Percentiles rank a stretch among this genome's conserved stretches.
phyloP scores from a whole-genome alignment of 1,140 invertebrate genomes.

The Solenopsis fugax region DNA sequence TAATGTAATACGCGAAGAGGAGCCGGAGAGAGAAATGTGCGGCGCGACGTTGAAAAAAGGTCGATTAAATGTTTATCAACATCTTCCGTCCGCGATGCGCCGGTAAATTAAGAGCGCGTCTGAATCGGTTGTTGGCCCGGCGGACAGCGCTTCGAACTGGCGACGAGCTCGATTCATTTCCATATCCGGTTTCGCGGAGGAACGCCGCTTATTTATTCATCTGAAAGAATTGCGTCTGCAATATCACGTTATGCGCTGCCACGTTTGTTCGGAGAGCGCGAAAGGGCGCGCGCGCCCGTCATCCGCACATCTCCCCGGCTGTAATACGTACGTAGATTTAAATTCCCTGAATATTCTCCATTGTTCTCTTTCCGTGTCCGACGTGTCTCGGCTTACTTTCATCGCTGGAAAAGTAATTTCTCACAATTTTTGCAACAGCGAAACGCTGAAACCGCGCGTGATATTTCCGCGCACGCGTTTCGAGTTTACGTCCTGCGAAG shows the following conservation, averaged over 20 bases:
- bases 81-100: not conserved
- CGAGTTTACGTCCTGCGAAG: not conserved
- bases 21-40: not conserved
- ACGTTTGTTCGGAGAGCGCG: constrained; percentile 7
- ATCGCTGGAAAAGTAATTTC: constrained; percentile 4
- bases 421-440: not conserved
- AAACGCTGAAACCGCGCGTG: not conserved
- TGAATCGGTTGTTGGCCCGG: not conserved
- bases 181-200: constrained; percentile 40
- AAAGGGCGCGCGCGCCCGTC: not conserved
- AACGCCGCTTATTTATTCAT: constrained; percentile 48
- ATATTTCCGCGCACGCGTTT: not conserved
- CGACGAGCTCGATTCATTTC: constrained; percentile 41
- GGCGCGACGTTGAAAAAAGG: not conserved
- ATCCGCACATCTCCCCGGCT: not conserved
- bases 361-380: not conserved
- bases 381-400: constrained; percentile 8
- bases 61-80: constrained; percentile 38
- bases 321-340: constrained; percentile 12
- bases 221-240: constrained; percentile 31
- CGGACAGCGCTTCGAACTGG: not conserved
- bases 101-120: constrained; percentile 39
- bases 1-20: constrained; percentile 3
- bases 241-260: constrained; percentile 36
- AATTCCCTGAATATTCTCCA: constrained; percentile 19